These are phyloP conservation scores for Samia ricini DNA, from an alignment of 1,140 invertebrate species.

Conservation along the genomic window DNA sequence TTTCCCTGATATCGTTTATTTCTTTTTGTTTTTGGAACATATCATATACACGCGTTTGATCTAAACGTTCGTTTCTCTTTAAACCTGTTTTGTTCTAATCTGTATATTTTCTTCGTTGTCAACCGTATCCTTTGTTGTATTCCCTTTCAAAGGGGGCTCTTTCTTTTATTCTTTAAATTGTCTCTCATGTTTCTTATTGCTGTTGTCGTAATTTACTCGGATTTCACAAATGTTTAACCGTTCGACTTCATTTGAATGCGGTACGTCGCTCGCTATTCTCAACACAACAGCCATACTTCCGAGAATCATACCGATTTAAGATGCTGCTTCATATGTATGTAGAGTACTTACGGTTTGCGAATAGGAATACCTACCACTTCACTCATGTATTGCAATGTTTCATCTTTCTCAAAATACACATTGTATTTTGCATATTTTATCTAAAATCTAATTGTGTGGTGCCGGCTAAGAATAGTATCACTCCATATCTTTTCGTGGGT, in stretches of 20 bases:
- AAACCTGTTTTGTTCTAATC: neutral
- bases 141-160: neutral
- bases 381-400: too few relatives aligned
- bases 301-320: neutral
- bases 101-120: neutral
- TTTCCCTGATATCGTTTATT: slow-evolving; percentile 10
- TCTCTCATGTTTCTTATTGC: neutral
- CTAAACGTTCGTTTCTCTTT: neutral
- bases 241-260: slow-evolving; percentile 29
- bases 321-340: neutral
- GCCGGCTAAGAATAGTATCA: too few relatives aligned
- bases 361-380: neutral
- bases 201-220: neutral
- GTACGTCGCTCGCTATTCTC: slow-evolving; percentile 5
- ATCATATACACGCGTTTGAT: neutral
- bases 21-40: slow-evolving; percentile 13
- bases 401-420: too few relatives aligned
- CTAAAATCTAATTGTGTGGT: too few relatives aligned
- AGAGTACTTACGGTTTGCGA: neutral
- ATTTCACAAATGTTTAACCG: slow-evolving; percentile 3
- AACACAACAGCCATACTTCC: slow-evolving; percentile 8
- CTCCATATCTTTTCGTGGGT: too few relatives aligned
- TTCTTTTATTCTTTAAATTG: slow-evolving; percentile 5
- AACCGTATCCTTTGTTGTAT: neutral
- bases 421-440: too few relatives aligned